phyloP scores from a whole-genome alignment of 2,113 vertebrate genomes.

The Bothrops jararaca region DNA sequence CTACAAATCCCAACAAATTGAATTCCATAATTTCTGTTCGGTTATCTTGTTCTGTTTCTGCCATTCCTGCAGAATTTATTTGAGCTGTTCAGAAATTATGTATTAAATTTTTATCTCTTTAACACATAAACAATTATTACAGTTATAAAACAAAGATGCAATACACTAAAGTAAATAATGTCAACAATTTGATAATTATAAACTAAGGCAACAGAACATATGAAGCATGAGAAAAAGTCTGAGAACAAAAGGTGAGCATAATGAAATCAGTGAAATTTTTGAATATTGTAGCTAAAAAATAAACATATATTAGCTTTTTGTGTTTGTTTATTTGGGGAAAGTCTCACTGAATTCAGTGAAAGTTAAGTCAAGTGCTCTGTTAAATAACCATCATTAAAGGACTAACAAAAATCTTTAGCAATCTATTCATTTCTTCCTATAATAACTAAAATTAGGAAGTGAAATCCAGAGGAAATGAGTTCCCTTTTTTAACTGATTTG shows the following conservation, averaged over 20 bases:
- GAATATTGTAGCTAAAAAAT: background rate
- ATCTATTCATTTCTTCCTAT: no score
- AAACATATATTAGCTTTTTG: background rate
- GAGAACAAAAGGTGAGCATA: background rate
- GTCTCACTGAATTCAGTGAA: no score
- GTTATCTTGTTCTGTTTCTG: background rate
- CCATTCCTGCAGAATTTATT: background rate
- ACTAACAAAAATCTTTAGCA: background rate
- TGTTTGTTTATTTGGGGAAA: no score
- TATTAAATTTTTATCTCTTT: background rate
- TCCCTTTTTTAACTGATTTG: no score
- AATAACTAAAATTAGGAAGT: no score
- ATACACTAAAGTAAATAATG: no score
- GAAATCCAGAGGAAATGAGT: no score
- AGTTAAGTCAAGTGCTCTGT: no score
- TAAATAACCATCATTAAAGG: background rate
- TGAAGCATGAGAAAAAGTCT: background rate
- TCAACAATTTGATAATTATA: background rate
- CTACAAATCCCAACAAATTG: background rate
- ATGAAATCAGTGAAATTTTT: background rate
- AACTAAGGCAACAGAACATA: background rate
- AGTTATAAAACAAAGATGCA: background rate
- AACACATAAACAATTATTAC: background rate
- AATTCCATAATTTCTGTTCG: slow-evolving; percentile 3
- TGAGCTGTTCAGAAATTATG: background rate